Evolutionary conservation across 2,797 vertebrate species (phyloP).

Genomic region (Megalops cyprinoides): DNA sequence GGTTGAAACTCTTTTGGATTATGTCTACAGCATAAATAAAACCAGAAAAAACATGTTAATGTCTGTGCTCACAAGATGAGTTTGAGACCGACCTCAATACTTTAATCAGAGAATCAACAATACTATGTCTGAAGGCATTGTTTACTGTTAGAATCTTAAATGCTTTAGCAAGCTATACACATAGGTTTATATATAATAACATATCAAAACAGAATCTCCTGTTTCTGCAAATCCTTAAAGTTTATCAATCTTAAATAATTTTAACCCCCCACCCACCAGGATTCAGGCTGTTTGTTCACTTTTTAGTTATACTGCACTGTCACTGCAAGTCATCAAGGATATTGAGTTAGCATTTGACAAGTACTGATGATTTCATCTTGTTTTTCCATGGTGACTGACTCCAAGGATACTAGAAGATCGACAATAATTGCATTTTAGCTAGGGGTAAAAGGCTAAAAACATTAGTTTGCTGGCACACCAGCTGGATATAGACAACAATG

Average conservation of each 20-base stretch:
- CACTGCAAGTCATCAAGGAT: not conserved
- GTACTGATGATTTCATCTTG: not conserved
- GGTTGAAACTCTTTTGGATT: not conserved
- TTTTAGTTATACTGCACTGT: not conserved
- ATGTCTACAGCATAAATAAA: no score
- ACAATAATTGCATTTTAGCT: conserved; percentile 18
- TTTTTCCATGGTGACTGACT: conserved; percentile 2
- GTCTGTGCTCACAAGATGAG: no score
- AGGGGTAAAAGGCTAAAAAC: not conserved
- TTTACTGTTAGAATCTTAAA: not conserved
- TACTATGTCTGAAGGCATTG: not conserved
- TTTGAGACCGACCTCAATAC: not conserved
- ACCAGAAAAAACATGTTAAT: not conserved
- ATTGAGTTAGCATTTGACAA: not conserved
- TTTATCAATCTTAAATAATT: not conserved
- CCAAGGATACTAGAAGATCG: conserved; percentile 9
- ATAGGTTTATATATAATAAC: not conserved
- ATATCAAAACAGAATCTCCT: no score
- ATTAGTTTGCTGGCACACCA: conserved; percentile 1
- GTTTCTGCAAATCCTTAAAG: no score
- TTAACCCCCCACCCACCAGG: not conserved
- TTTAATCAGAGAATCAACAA: no score
- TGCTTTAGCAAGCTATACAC: not conserved
- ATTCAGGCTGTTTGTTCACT: not conserved
- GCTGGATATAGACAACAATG: not conserved